Conservation (phyloP, 2,113 vertebrate genomes). For the Gambusia affinis region DNA sequence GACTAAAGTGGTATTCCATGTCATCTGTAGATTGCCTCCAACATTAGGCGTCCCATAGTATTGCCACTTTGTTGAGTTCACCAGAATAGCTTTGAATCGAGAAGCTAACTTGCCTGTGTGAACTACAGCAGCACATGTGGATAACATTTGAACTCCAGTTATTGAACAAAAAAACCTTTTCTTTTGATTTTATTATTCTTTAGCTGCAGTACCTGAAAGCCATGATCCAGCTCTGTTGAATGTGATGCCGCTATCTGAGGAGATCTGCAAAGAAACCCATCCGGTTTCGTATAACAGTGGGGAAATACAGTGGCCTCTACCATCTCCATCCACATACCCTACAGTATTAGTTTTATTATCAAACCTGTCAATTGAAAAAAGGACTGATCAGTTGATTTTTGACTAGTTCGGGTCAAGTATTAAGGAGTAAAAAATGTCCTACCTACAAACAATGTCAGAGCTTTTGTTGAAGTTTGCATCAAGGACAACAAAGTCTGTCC, state of each 20-base stretch:
- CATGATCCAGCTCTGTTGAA: conserved; percentile 83
- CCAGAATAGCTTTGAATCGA: conserved; percentile 79
- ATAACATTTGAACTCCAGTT: background rate
- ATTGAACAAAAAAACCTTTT: background rate
- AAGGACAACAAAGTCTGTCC: conserved; percentile 84
- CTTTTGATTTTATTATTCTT: background rate
- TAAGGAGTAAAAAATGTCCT: conserved; percentile 20
- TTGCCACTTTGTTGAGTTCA: conserved; percentile 90
- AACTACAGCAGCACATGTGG: conserved; percentile 72
- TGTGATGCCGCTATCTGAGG: conserved; percentile 73
- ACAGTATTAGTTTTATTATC: conserved; percentile 69
- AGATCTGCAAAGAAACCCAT: conserved; percentile 85
- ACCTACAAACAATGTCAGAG: conserved; percentile 85
- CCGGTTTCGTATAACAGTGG: conserved; percentile 89
- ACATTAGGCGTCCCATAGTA: conserved; percentile 87
- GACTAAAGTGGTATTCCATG: conserved; percentile 80
- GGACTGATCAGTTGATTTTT: background rate
- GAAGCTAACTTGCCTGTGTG: conserved; percentile 85
- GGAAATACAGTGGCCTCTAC: conserved; percentile 87
- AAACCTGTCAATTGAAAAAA: conserved; percentile 80
- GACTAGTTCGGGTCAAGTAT: background rate
- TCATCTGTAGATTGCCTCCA: conserved; percentile 79
- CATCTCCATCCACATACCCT: conserved; percentile 79
- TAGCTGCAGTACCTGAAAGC: conserved; percentile 85
- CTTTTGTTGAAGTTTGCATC: conserved; percentile 50